Percentiles rank a stretch among this genome's conserved stretches.
These are phyloP conservation scores for Agrilus biguttatus DNA, from an alignment of 2,888 invertebrate genomes.

Conservation along the genomic window DNA sequence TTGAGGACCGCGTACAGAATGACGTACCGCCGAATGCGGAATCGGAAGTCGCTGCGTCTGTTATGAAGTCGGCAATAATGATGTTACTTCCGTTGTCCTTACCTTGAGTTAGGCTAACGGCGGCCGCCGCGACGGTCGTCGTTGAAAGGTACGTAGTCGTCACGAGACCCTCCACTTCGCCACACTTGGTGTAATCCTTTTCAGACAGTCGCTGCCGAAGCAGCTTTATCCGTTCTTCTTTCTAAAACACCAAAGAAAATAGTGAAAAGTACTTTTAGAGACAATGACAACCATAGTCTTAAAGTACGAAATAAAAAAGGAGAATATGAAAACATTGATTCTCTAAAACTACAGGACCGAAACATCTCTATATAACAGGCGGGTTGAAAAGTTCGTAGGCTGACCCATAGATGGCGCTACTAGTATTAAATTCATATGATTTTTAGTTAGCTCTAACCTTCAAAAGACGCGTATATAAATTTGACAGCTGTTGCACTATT, in stretches of 20 bases:
- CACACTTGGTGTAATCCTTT: slow-evolving; percentile 47
- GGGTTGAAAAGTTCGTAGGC: too few relatives aligned
- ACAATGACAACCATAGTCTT: too few relatives aligned
- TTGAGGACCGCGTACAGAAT: slow-evolving; percentile 65
- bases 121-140: slow-evolving; percentile 25
- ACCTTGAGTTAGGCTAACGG: slow-evolving; percentile 44
- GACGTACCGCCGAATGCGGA: slow-evolving; percentile 60
- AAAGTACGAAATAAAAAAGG: too few relatives aligned
- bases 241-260: slow-evolving; percentile 38
- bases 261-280: slow-evolving; percentile 4
- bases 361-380: too few relatives aligned
- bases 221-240: slow-evolving; percentile 76
- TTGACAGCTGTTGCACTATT: too few relatives aligned
- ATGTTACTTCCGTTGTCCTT: slow-evolving; percentile 42
- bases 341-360: too few relatives aligned
- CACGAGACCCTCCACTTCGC: slow-evolving; percentile 14
- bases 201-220: slow-evolving; percentile 70
- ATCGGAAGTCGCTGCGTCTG: slow-evolving; percentile 61
- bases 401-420: too few relatives aligned
- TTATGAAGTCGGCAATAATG: slow-evolving; percentile 60
- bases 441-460: too few relatives aligned
- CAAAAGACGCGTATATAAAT: too few relatives aligned
- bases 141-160: slow-evolving; percentile 7
- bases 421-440: too few relatives aligned
- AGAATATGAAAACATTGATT: too few relatives aligned